These are phyloP conservation scores for Coranthus polyacanthus DNA, from an alignment of 2,797 vertebrate genomes.

Conservation along the genomic window DNA sequence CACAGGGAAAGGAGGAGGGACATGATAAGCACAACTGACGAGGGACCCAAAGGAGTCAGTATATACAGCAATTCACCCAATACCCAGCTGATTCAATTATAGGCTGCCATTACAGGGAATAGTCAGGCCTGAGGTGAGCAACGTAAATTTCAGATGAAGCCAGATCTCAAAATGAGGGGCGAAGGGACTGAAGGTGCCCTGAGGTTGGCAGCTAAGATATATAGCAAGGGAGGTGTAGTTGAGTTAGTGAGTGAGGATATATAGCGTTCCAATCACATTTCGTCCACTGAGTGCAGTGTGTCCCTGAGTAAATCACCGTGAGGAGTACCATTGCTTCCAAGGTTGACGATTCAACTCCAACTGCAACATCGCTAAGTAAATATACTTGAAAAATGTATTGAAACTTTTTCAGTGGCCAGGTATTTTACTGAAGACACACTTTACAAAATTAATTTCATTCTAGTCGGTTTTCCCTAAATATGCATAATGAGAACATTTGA, in stretches of 20 bases:
- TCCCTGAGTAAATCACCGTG: slow-evolving; percentile 45
- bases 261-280: slow-evolving; percentile 10
- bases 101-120: slow-evolving; percentile 48
- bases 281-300: too few relatives aligned
- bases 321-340: slow-evolving; percentile 5
- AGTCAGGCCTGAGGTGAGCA: slow-evolving; percentile 49
- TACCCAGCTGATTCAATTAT: slow-evolving; percentile 69
- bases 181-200: slow-evolving; percentile 48
- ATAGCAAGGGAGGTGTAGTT: slow-evolving; percentile 23
- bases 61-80: slow-evolving; percentile 61
- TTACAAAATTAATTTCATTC: background rate
- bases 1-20: slow-evolving; percentile 14
- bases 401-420: background rate
- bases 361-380: background rate
- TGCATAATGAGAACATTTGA: slow-evolving; percentile 17
- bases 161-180: slow-evolving; percentile 35
- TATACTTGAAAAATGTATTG: slow-evolving; percentile 13
- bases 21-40: slow-evolving; percentile 31
- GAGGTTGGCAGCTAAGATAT: slow-evolving; percentile 38
- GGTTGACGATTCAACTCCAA: slow-evolving; percentile 29
- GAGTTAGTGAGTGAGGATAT: slow-evolving; percentile 41
- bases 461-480: slow-evolving; percentile 10
- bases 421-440: too few relatives aligned
- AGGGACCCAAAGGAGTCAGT: slow-evolving; percentile 57
- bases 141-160: slow-evolving; percentile 44